phyloP scores from a whole-genome alignment of 2,888 invertebrate species.

The Flexamia atlantica region DNA sequence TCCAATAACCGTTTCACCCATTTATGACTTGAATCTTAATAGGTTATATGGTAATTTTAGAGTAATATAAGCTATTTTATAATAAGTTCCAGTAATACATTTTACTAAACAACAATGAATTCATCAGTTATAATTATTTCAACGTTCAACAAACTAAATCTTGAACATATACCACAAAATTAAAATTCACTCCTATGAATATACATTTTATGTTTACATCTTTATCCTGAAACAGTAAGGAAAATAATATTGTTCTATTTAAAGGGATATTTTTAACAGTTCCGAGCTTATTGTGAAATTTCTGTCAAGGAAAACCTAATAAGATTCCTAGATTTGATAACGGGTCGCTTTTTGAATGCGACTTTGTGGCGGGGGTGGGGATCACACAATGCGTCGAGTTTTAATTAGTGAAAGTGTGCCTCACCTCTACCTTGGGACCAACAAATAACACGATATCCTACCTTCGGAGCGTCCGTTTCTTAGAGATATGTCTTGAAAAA shows the following conservation, averaged over 20 bases:
- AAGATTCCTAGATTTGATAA: background rate
- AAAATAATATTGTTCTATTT: no score
- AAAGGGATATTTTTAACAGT: no score
- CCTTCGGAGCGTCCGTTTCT: background rate
- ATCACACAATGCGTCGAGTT: constrained; percentile 12
- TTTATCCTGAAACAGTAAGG: no score
- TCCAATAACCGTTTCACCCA: constrained; percentile 14
- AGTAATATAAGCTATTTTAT: no score
- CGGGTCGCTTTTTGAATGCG: constrained; percentile 2
- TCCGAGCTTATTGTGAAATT: background rate
- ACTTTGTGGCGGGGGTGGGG: background rate
- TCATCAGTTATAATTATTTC: no score
- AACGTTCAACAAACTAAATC: no score
- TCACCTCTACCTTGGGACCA: background rate
- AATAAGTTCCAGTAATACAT: no score
- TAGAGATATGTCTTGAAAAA: background rate
- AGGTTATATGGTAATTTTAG: background rate
- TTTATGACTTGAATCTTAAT: constrained; percentile 5
- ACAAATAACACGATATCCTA: constrained; percentile 16
- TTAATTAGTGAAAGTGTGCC: constrained; percentile 27
- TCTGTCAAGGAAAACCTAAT: background rate
- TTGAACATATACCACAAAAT: no score
- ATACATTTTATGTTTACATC: no score
- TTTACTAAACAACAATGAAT: no score
- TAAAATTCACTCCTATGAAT: no score